Evolutionary conservation across 2,113 vertebrate genomes (phyloP).

Genomic region (Xiphophorus couchianus): DNA sequence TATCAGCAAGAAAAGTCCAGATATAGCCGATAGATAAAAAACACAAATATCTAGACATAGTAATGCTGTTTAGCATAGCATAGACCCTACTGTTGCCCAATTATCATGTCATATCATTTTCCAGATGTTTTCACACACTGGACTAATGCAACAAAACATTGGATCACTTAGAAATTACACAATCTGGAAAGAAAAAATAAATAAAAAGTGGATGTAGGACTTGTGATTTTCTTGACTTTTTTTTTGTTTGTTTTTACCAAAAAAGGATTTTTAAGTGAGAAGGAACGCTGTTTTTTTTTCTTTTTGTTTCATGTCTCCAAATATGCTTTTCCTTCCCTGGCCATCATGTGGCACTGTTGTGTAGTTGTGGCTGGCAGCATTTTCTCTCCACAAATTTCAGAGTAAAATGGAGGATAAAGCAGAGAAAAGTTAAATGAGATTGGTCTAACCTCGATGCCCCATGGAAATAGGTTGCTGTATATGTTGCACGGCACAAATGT

Average conservation of each 20-base stretch:
- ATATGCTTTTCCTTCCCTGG: constrained; percentile 53
- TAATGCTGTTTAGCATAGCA: too few species aligned
- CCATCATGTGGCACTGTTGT: constrained; percentile 77
- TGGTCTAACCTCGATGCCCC: not conserved
- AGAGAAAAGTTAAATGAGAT: constrained; percentile 18
- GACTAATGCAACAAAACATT: not conserved
- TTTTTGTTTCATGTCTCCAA: constrained; percentile 18
- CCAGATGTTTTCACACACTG: not conserved
- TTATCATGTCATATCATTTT: too few species aligned
- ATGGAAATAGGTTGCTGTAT: not conserved
- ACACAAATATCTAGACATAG: too few species aligned
- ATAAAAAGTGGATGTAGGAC: not conserved
- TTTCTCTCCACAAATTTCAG: constrained; percentile 19
- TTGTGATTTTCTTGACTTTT: not conserved
- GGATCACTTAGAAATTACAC: not conserved
- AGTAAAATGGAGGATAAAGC: constrained; percentile 47
- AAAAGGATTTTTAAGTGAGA: not conserved
- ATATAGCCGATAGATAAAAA: too few species aligned
- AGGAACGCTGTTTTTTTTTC: not conserved
- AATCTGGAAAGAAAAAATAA: not conserved
- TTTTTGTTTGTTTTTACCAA: not conserved
- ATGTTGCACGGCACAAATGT: not conserved
- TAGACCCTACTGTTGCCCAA: too few species aligned
- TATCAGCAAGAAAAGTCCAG: too few species aligned
- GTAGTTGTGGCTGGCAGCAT: constrained; percentile 43